Percentiles rank a stretch among this genome's conserved stretches.
These are phyloP conservation scores for Lysandra bellargus DNA, from an alignment of 2,888 invertebrate species.

Conservation along the genomic window DNA sequence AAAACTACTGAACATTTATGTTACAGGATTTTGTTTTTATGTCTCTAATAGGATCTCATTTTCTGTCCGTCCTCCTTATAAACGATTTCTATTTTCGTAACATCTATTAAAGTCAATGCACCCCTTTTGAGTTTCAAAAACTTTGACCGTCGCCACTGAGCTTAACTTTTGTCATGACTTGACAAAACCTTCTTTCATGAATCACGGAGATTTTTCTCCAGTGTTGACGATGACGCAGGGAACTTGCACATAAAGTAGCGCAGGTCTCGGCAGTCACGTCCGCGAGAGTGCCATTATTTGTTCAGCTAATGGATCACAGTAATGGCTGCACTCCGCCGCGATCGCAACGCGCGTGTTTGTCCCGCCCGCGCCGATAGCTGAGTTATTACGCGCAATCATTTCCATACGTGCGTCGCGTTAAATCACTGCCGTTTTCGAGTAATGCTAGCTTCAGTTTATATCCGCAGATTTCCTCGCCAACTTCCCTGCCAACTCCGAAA, in stretches of 20 bases:
- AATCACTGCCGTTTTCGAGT: neutral
- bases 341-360: neutral
- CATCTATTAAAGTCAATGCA: neutral
- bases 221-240: neutral
- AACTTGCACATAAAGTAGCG: neutral
- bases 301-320: constrained; percentile 33
- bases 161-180: neutral
- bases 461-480: neutral
- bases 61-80: neutral
- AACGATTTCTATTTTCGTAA: neutral
- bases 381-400: constrained; percentile 6
- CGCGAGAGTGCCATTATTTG: constrained; percentile 28
- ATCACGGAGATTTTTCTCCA: neutral
- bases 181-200: neutral
- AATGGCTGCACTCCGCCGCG: constrained; percentile 28
- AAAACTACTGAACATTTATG: neutral
- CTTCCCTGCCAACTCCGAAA: neutral
- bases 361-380: neutral
- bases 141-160: neutral
- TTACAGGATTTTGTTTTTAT: neutral
- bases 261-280: constrained; percentile 9
- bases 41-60: too few species aligned
- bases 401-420: neutral
- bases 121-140: neutral
- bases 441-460: neutral